Evolutionary conservation across 2,113 vertebrate genomes (phyloP), one percentile per base, ranked within the genome.

Genomic region (Cromileptes altivelis): DNA sequence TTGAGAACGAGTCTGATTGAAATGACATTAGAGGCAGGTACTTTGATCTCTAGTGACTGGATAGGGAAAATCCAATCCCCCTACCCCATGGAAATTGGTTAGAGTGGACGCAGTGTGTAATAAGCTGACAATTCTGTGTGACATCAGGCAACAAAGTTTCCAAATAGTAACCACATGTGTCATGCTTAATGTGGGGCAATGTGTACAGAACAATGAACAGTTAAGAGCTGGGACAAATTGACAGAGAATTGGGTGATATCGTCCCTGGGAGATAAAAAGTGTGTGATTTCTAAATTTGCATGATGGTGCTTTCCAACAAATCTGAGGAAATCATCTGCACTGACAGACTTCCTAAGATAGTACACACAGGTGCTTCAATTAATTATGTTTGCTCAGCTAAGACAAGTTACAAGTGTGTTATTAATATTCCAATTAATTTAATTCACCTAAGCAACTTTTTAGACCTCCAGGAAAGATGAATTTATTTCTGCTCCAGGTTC

Each of bases 391-490:
- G 23, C 6, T 49, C 30, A 27, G 12, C 53, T 30, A 58, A 68
- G 23, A 23, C 25, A 21, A 33, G 40, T 42, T 5, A 6, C 50
- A 4, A 55, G 14, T 12, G 60, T 14, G 14, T 12, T n/a, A 30
- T 50, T 25, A 23, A 40, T 60, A 60, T 53, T 19, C 2, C 7
- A 5, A 63, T 57, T 0, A 50, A 40, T 23, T 21, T 33, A 61
- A 67, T 75, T 25, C 21, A 58, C 47, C 21, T 23, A 53, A 25
- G 25, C 23, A 52, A n/a, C 70, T 70, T 70, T 63, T 11, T 18
- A 67, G 67, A 69, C 40, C 8, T 52, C 6, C 8, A 62, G 49
- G n/a, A 21, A 64, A 67, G 50, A 57, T 1, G 4, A 45, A 30
- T 40, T 40, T 23, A 50, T 25, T 71, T 45, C 8, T 14, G 3